Conservation (phyloP, 2,113 vertebrate species). For the Colius striatus region DNA sequence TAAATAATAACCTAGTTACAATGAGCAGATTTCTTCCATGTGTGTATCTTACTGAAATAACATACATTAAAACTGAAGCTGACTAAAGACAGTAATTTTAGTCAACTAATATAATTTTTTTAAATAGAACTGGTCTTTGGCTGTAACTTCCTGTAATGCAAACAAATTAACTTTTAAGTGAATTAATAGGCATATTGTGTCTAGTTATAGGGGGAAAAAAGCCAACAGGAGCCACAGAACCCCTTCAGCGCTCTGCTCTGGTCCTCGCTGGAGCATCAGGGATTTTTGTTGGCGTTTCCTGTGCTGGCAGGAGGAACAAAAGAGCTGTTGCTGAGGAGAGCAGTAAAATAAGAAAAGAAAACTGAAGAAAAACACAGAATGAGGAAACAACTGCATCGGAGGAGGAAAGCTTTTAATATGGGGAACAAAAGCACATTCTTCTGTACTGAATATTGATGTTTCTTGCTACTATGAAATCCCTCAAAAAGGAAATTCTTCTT, state of each 20-base stretch:
- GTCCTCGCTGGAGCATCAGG: not conserved
- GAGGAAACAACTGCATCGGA: not conserved
- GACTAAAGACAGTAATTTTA: not conserved
- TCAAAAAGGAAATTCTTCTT: not conserved
- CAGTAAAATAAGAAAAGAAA: not conserved
- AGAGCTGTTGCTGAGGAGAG: not conserved
- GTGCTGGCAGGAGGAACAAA: not conserved
- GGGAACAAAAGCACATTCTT: not conserved
- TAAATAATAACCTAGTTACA: conserved; percentile 42
- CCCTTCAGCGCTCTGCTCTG: not conserved
- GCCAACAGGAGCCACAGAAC: not conserved
- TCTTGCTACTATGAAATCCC: not conserved
- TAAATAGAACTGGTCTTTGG: not conserved
- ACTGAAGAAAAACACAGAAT: not conserved
- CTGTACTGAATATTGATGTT: not conserved
- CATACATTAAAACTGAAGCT: not conserved
- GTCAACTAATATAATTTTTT: not conserved
- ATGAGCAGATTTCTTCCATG: not conserved
- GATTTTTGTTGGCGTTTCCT: not conserved
- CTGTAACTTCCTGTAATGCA: not conserved
- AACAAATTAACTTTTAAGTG: not conserved
- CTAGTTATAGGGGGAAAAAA: not conserved
- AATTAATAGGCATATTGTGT: not conserved
- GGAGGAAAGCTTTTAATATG: not conserved
- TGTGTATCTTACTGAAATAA: not conserved